Base-by-base conservation (phyloP, 2,888 invertebrate species). In the Meloe dianella region DNA sequence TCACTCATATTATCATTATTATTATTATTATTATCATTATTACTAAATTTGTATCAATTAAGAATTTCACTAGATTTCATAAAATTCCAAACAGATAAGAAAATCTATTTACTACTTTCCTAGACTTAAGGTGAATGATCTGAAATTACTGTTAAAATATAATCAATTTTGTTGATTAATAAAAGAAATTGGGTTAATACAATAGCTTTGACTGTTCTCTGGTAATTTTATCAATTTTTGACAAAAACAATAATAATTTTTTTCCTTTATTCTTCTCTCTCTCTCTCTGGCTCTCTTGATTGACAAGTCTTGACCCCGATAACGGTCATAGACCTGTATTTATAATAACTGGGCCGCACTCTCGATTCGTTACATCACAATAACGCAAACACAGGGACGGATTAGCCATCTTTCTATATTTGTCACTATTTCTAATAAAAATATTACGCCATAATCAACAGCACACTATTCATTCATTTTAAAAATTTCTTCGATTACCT, bases 221-320 rank as follows among this genome's bases (percentile, higher is more conserved):
- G 4, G 1, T 17, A 41, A 17, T n/a, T 41, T 41, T 41, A 41
- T 41, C 41, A 41, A 17, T 5, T 41, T n/a, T 41, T 17, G 0
- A 5, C 2, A 5, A 7, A 7, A 38, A 14, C 2, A 38, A 38
- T 14, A 32, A 32, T 10, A 32, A 32, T 32, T 32, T 9, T 38
- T 14, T 38, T 38, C n/a, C 5, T 6, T 38, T 38, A n/a, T 38
- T 38, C 14, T 17, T 38, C 14, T 38, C n/a, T 38, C n/a, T n/a
- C n/a, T n/a, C n/a, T n/a, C n/a, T n/a, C n/a, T n/a, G n/a, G n/a
- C n/a, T 38, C 2, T 38, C 14, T 38, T 7, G n/a, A 20, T 47
- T 47, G 20, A 47, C 20, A 71, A 82, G 81, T 78, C 76, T 80
- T 79, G 78, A 79, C 81, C 82, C 79, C 82, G 81, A 78, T 82